These are phyloP conservation scores for Antitype chi DNA, from an alignment of 2,888 invertebrate species.

Conservation along the genomic window DNA sequence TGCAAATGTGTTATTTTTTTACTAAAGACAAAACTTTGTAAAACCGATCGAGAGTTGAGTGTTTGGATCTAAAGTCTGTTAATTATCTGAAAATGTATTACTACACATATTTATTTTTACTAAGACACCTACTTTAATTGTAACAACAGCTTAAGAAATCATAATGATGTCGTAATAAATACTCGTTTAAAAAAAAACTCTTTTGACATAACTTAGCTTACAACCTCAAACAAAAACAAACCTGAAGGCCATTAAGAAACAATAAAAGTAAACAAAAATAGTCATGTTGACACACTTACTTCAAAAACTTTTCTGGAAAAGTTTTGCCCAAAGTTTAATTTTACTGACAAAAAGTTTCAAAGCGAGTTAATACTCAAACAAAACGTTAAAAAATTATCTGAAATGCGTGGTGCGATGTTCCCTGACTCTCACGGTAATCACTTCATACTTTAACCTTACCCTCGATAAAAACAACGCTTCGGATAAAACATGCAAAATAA, in stretches of 20 bases:
- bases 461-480: conserved; percentile 23
- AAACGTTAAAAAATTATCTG: conserved; percentile 44
- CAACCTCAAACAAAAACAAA: conserved; percentile 54
- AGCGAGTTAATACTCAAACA: conserved; percentile 53
- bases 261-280: conserved; percentile 66
- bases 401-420: conserved; percentile 73
- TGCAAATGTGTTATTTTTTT: conserved; percentile 13
- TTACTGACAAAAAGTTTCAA: conserved; percentile 67
- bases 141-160: not conserved
- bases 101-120: not conserved
- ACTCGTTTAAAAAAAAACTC: conserved; percentile 34
- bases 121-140: not conserved
- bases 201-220: conserved; percentile 26
- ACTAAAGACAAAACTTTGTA: not conserved
- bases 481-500: conserved; percentile 39
- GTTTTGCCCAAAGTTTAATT: conserved; percentile 71
- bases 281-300: conserved; percentile 76
- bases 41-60: not conserved
- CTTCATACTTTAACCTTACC: conserved; percentile 12
- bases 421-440: conserved; percentile 55
- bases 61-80: not conserved
- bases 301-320: conserved; percentile 75
- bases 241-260: conserved; percentile 57
- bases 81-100: conserved; percentile 4
- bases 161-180: not conserved